Percentiles rank a stretch among this genome's conserved stretches.
Evolutionary conservation across 2,113 vertebrate genomes (phyloP).

Genomic region (Otus sunia): DNA sequence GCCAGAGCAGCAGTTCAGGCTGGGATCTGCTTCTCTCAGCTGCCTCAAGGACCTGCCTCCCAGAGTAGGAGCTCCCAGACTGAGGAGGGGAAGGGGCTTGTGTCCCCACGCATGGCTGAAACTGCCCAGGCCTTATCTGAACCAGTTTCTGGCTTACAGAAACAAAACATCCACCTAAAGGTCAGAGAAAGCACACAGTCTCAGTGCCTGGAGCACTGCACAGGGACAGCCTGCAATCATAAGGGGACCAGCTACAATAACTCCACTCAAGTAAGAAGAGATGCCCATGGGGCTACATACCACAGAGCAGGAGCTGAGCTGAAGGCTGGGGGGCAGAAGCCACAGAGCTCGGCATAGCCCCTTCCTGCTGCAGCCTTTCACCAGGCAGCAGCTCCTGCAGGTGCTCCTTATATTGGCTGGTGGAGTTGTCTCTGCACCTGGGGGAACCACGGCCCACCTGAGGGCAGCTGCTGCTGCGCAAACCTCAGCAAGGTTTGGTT

Average conservation of each 20-base stretch:
- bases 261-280: neutral
- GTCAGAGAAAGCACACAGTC: neutral
- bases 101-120: neutral
- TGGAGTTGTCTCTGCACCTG: neutral
- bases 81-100: neutral
- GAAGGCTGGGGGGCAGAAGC: neutral
- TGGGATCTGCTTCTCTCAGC: neutral
- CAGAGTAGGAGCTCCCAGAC: neutral
- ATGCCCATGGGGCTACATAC: neutral
- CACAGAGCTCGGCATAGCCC: neutral
- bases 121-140: neutral
- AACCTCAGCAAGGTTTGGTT: neutral
- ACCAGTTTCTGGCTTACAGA: neutral
- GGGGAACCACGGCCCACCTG: neutral
- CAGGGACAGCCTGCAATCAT: fast-evolving
- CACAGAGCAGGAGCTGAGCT: neutral
- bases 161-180: neutral
- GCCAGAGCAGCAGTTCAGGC: neutral
- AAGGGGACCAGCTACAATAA: neutral
- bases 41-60: neutral
- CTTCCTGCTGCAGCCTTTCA: neutral
- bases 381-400: fast-evolving
- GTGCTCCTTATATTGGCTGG: neutral
- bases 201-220: fast-evolving
- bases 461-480: neutral